These are phyloP conservation scores for Diplodus puntazzo DNA, from an alignment of 2,797 vertebrate genomes.

Conservation along the genomic window DNA sequence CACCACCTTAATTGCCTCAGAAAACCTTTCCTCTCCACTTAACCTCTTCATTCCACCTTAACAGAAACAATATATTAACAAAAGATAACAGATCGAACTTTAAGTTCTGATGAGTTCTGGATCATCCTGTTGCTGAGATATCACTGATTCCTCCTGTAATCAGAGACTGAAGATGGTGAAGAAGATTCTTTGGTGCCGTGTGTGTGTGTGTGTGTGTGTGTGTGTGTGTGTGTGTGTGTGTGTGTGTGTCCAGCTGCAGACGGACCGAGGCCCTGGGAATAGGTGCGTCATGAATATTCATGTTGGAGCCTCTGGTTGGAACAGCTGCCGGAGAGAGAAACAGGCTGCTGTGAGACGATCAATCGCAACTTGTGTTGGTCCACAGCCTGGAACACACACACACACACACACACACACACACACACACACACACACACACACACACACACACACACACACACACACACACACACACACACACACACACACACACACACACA, in stretches of 20 bases:
- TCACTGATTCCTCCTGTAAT: too few species aligned
- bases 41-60: neutral
- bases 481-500: conserved; percentile 88
- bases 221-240: conserved; percentile 53
- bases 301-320: conserved; percentile 90
- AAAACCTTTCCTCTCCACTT: neutral
- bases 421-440: conserved; percentile 82
- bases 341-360: conserved; percentile 89
- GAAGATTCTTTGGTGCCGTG: neutral
- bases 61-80: too few species aligned
- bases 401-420: conserved; percentile 88
- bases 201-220: conserved; percentile 61
- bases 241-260: conserved; percentile 89
- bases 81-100: too few species aligned
- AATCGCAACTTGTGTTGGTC: conserved; percentile 83
- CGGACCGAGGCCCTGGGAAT: conserved; percentile 88
- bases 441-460: conserved; percentile 89
- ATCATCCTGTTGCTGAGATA: too few species aligned
- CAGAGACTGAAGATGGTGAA: neutral
- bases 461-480: conserved; percentile 84
- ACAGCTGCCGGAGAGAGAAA: conserved; percentile 90
- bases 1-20: neutral
- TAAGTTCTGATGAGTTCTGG: too few species aligned
- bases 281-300: conserved; percentile 96
- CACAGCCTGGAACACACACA: conserved; percentile 85